Evolutionary conservation across 2,888 invertebrate species (phyloP).

Genomic region (Tenodera sinensis): DNA sequence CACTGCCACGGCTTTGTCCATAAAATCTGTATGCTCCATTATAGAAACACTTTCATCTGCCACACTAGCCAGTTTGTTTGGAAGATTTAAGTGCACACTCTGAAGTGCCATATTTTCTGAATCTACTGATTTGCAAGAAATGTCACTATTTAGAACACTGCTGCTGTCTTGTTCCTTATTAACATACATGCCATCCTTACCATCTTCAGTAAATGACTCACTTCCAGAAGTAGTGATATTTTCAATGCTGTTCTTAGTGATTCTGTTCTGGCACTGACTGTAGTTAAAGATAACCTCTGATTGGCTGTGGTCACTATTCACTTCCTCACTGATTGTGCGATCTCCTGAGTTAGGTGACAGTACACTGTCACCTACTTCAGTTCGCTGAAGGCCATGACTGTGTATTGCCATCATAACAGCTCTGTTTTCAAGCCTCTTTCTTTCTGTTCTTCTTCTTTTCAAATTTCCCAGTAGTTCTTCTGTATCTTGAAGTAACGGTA

Average conservation of each 20-base stretch:
- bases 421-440: slow-evolving; percentile 63
- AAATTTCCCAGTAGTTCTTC: slow-evolving; percentile 41
- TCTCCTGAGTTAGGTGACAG: neutral
- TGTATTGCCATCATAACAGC: slow-evolving; percentile 72
- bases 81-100: too few relatives aligned
- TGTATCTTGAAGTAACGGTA: slow-evolving; percentile 44
- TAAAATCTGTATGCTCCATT: slow-evolving; percentile 49
- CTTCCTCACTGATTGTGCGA: neutral
- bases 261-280: neutral
- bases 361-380: slow-evolving; percentile 20
- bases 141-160: neutral
- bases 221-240: neutral
- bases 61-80: neutral
- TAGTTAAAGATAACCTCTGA: neutral
- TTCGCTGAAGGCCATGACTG: slow-evolving; percentile 61
- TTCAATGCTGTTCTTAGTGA: neutral
- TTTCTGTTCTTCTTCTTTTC: slow-evolving; percentile 32
- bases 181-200: neutral
- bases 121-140: neutral
- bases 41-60: slow-evolving; percentile 6
- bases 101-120: neutral
- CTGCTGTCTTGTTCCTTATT: neutral
- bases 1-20: slow-evolving; percentile 69
- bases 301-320: neutral
- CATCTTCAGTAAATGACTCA: neutral